Evolutionary conservation across 2,797 vertebrate genomes (phyloP), one percentile per base, ranked within the genome.

Genomic region (Tapirus indicus): DNA sequence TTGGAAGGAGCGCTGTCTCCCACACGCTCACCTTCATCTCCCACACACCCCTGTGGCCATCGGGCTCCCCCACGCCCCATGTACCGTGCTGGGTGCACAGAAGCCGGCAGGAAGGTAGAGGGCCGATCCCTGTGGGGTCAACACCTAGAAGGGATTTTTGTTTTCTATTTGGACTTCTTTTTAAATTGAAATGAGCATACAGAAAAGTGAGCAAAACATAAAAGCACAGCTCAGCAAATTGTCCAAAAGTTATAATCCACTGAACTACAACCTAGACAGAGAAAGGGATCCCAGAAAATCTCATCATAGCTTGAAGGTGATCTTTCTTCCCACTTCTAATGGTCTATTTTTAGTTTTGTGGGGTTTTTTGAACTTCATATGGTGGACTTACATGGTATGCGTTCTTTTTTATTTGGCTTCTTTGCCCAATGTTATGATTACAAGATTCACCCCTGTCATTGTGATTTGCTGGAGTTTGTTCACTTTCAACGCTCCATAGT

Each of bases 51-150:
- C 49, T 52, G 49, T 52, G 9, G 49, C 14, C 49, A 5, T 13
- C 49, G 49, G 49, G 49, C 14, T 52, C 49, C 14, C 49, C 13
- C 49, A 14, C 4, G 49, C 49, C 49, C 49, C 14, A 13, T 52
- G 49, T 13, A 13, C 49, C 0, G 4, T 2, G 14, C 12, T 14
- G 7, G 60, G 29, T 23, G 82, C 7, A 20, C 0, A 11, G 38
- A 23, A 18, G 8, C 16, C 16, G 0, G 6, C 1, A 0, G 64
- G 25, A 2, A 13, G 18, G 2, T 6, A 18, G 35, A 16, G 9
- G 2, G 32, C 7, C 44, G 25, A 9, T 13, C 13, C 72, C 2
- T 3, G 3, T 0, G 9, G 79, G 35, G 7, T 20, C 16, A 20
- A 16, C 17, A 1, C 17, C 44, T 9, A 5, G 17, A 21, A 52